phyloP scores from a whole-genome alignment of 2,797 vertebrate genomes.

The Novumbra hubbsi region DNA sequence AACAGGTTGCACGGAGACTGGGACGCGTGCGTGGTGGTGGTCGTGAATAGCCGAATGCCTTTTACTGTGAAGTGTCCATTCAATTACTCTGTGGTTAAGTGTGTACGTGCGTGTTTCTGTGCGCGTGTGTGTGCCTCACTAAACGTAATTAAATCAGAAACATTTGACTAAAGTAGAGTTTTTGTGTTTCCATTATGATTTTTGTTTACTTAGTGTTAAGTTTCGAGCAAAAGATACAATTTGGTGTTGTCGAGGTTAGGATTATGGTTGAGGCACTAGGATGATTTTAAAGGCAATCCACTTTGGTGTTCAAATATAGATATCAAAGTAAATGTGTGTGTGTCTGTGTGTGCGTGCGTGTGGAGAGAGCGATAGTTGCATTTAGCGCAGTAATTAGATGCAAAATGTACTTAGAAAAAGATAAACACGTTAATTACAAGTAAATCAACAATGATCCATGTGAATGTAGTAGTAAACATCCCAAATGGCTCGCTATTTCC shows the following conservation, averaged over 20 bases:
- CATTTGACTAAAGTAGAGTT: no score
- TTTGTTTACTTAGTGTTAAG: not conserved
- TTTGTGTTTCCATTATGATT: no score
- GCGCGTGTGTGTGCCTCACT: not conserved
- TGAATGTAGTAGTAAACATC: no score
- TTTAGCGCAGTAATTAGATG: slow-evolving; percentile 22
- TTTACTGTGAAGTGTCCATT: not conserved
- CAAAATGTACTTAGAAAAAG: slow-evolving; percentile 1
- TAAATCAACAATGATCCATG: no score
- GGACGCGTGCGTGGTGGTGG: not conserved
- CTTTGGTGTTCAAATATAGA: not conserved
- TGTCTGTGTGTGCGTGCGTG: not conserved
- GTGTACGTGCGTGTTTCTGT: not conserved
- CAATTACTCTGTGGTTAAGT: not conserved
- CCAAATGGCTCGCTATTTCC: no score
- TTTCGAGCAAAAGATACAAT: not conserved
- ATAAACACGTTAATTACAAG: no score
- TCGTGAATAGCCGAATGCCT: not conserved
- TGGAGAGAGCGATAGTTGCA: slow-evolving; percentile 10
- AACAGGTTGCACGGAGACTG: slow-evolving; percentile 9
- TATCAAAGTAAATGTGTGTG: not conserved
- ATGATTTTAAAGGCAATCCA: not conserved
- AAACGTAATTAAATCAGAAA: not conserved
- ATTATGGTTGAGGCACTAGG: not conserved
- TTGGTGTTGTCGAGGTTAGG: not conserved